Conservation (phyloP, 2,888 invertebrate species). For the Drosophila prolongata region DNA sequence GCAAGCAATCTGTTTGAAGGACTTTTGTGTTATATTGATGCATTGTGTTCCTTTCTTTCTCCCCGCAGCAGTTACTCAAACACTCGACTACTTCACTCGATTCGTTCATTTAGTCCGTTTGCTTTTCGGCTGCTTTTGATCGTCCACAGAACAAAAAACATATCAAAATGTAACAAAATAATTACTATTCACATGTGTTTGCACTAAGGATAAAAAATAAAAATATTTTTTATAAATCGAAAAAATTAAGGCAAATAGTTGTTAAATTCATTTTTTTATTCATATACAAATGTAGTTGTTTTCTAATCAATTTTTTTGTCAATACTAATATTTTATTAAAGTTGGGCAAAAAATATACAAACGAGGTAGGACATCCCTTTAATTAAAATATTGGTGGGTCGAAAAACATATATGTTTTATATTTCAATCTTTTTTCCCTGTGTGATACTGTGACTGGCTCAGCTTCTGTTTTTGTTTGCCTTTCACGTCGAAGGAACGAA, state of each 20-base stretch:
- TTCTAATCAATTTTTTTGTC: no score
- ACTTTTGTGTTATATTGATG: conserved; percentile 77
- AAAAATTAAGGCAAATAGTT: no score
- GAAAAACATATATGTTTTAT: neutral
- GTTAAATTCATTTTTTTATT: no score
- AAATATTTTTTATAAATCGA: no score
- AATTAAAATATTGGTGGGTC: no score
- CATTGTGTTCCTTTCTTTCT: conserved; percentile 58
- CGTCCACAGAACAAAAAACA: conserved; percentile 3
- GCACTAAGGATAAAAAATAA: no score
- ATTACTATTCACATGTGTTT: no score
- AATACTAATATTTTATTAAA: no score
- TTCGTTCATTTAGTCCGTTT: conserved; percentile 70
- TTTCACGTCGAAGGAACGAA: conserved; percentile 51
- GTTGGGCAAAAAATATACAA: no score
- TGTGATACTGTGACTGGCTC: conserved; percentile 20
- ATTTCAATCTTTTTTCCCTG: neutral
- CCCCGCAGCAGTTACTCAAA: conserved; percentile 65
- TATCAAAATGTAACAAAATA: no score
- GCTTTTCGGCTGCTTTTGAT: conserved; percentile 60
- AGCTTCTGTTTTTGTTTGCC: conserved; percentile 58
- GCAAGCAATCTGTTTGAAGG: conserved; percentile 54
- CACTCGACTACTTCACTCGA: conserved; percentile 68
- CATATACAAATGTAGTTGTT: no score
- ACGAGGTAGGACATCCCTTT: no score